Evolutionary conservation across 2,797 vertebrate species (phyloP), one percentile per base, ranked within the genome.

Genomic region (Poeciliopsis gracilis): DNA sequence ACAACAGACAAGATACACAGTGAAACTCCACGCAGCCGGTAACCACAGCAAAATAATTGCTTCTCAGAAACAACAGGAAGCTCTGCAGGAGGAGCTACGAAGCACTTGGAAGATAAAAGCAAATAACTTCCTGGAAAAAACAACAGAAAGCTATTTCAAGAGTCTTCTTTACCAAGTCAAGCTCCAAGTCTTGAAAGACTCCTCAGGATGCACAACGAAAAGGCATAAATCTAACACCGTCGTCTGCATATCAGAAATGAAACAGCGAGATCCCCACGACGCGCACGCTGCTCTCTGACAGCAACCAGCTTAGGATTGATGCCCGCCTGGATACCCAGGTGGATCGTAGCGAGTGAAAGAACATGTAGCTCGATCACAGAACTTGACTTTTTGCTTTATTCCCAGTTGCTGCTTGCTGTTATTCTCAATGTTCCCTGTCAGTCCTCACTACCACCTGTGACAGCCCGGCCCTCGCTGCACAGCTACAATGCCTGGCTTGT

Each of bases 21-120:
- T n/a, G 45, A 49, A 11, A 41, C 75, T 67, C 46, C 16, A 76
- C 23, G 51, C 61, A 67, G 45, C 13, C 46, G 4, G 66, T 69
- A 49, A 67, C 23, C 30, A 67, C 23, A 38, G 13, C 45, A 76
- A 53, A 51, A 67, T 33, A 76, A 76, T 76, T 76, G 67, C 45
- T 46, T 23, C 20, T 61, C 5, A 59, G 73, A 45, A 59, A 63
- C 41, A 75, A 33, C 57, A 63, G 20, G 49, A 67, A 47, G 20
- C 61, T 49, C 61, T 51, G 61, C n/a, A 46, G 75, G 8, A 28
- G 66, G 28, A 76, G 12, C 23, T 55, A 28, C 25, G 28, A n/a
- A 67, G 46, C 23, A n/a, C 33, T 41, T 51, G 28, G 11, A 69
- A 38, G 46, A 76, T 18, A 36, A 49, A 76, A 69, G 75, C 23